Conservation (phyloP, 2,888 invertebrate species). For the Apotomis turbidana region DNA sequence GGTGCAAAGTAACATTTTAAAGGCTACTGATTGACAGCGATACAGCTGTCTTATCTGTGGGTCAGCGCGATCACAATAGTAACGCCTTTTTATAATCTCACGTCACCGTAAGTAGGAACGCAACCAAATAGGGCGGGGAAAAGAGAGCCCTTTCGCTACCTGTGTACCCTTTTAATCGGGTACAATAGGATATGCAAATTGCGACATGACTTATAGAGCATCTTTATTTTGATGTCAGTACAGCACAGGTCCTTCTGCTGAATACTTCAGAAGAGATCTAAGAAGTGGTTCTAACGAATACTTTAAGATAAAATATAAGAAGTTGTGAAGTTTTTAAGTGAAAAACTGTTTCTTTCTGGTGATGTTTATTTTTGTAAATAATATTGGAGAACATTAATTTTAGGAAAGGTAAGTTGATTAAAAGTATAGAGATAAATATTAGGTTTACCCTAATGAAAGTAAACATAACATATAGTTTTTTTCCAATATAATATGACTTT, state of each 20-base stretch:
- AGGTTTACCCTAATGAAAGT: constrained; percentile 19
- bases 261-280: constrained; percentile 51
- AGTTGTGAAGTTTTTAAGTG: constrained; percentile 1
- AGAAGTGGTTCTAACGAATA: constrained; percentile 51
- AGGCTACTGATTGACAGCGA: background rate
- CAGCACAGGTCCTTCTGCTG: constrained; percentile 58
- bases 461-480: background rate
- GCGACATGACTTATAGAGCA: constrained; percentile 56
- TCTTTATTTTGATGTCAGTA: constrained; percentile 64
- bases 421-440: constrained; percentile 42
- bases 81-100: constrained; percentile 49
- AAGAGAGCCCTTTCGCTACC: constrained; percentile 57
- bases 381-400: constrained; percentile 23
- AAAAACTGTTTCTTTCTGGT: constrained; percentile 57
- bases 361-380: constrained; percentile 57
- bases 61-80: constrained; percentile 18
- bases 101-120: constrained; percentile 41
- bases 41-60: constrained; percentile 19
- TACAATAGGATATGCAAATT: constrained; percentile 69
- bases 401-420: constrained; percentile 44
- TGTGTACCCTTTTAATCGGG: constrained; percentile 50
- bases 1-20: background rate
- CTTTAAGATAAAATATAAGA: constrained; percentile 50
- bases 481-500: background rate
- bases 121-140: constrained; percentile 62